Evolutionary conservation across 2,113 vertebrate species (phyloP).

Genomic region (Microcebus jonahi): DNA sequence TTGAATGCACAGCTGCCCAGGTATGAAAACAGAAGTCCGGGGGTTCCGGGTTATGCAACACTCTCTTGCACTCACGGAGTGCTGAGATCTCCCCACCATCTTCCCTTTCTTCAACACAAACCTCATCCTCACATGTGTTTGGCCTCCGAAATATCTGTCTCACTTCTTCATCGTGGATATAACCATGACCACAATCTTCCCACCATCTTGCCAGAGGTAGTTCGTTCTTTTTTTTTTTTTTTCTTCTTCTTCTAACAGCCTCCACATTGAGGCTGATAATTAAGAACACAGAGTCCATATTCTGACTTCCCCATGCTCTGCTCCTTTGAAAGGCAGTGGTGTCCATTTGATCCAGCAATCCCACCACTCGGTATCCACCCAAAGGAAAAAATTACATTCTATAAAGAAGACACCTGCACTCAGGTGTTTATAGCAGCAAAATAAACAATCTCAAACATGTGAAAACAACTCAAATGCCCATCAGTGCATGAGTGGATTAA

Average conservation of each 20-base stretch:
- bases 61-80: not conserved
- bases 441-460: too few relatives aligned
- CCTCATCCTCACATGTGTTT: too few relatives aligned
- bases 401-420: too few relatives aligned
- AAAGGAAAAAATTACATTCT: too few relatives aligned
- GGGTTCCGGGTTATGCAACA: accelerated
- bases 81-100: not conserved
- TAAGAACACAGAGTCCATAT: too few relatives aligned
- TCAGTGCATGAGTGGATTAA: too few relatives aligned
- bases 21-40: accelerated
- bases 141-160: too few relatives aligned
- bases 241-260: not conserved
- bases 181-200: accelerated
- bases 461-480: too few relatives aligned
- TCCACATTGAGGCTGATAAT: too few relatives aligned
- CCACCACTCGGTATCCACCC: too few relatives aligned
- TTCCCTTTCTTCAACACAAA: not conserved
- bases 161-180: not conserved
- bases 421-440: too few relatives aligned
- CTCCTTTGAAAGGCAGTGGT: not conserved
- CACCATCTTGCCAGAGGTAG: not conserved
- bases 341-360: too few relatives aligned
- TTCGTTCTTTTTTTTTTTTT: not conserved
- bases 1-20: accelerated
- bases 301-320: not conserved